Evolutionary conservation across 1,140 invertebrate species (phyloP), one percentile per base, ranked within the genome.

Genomic region (Dysdera silvatica): DNA sequence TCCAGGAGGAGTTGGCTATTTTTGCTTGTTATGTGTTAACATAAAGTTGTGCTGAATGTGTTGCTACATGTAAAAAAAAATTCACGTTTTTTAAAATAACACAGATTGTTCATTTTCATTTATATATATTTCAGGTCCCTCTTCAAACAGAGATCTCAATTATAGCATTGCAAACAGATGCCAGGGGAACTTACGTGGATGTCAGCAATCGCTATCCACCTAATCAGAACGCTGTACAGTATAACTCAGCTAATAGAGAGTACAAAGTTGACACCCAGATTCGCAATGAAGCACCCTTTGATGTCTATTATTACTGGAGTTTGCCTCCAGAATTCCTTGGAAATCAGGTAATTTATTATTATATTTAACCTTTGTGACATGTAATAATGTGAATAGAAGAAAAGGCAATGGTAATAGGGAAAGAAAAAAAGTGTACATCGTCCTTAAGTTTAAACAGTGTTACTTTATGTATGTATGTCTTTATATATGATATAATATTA

Each of bases 241-340:
- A 67, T 41, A 61, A 66, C 57, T 61, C 68, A 12, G 37, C 32
- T 7, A 67, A 52, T 26, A 47, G 54, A 29, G 69, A 70, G 57
- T 69, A 69, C 37, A 62, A 56, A 37, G 54, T 72, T 14, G 66
- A 68, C 48, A 28, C 51, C 8, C 24, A 53, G 24, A 40, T 69
- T n/a, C 31, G 31, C 1, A 52, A 53, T 55, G 58, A 51, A 48
- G 37, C 62, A 18, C 71, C 71, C 16, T 37, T 41, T 20, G 62
- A 56, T 33, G 56, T 69, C 20, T 60, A 67, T 61, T 64, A 63
- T 41, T 72, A 72, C 32, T 73, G 72, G 72, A 68, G 55, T 57
- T 54, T 73, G 16, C 72, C 72, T 20, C 56, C 35, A 14, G 53
- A 63, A 23, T 74, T 72, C 53, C 53, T 69, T 32, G 71, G 70